phyloP scores from a whole-genome alignment of 2,888 invertebrate species.

The Colostygia pectinataria region DNA sequence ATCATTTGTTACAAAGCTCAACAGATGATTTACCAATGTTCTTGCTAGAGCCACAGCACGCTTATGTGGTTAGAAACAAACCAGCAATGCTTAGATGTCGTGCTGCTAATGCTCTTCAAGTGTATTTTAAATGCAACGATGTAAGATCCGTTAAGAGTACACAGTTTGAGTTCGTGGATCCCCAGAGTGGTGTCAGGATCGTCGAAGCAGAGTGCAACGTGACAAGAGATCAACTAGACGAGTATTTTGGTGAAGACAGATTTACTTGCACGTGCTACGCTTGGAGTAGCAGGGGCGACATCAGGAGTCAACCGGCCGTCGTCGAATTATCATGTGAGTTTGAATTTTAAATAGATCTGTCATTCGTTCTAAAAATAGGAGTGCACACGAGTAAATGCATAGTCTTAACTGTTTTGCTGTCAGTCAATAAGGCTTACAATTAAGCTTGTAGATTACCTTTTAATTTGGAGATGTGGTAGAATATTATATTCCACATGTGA shows the following conservation, averaged over 20 bases:
- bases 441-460: not conserved
- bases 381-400: conserved; percentile 12
- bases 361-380: conserved; percentile 29
- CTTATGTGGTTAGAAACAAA: conserved; percentile 95
- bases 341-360: conserved; percentile 36
- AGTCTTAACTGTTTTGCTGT: conserved; percentile 20
- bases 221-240: conserved; percentile 95
- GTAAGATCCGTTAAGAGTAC: conserved; percentile 86
- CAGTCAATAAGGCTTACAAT: conserved; percentile 17
- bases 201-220: conserved; percentile 94
- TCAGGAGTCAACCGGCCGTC: conserved; percentile 93
- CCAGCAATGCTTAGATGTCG: conserved; percentile 95
- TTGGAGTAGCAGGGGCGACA: conserved; percentile 93
- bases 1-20: conserved; percentile 77
- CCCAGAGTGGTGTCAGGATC: conserved; percentile 93
- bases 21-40: conserved; percentile 92
- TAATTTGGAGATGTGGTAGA: not conserved
- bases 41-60: conserved; percentile 92
- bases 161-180: conserved; percentile 93
- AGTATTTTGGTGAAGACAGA: conserved; percentile 94
- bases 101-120: conserved; percentile 93
- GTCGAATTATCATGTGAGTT: conserved; percentile 98
- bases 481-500: not conserved
- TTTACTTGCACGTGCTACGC: conserved; percentile 97
- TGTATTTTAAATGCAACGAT: conserved; percentile 96